These are phyloP conservation scores for Drosophila leontia DNA, from an alignment of 1,140 invertebrate genomes.

Conservation along the genomic window DNA sequence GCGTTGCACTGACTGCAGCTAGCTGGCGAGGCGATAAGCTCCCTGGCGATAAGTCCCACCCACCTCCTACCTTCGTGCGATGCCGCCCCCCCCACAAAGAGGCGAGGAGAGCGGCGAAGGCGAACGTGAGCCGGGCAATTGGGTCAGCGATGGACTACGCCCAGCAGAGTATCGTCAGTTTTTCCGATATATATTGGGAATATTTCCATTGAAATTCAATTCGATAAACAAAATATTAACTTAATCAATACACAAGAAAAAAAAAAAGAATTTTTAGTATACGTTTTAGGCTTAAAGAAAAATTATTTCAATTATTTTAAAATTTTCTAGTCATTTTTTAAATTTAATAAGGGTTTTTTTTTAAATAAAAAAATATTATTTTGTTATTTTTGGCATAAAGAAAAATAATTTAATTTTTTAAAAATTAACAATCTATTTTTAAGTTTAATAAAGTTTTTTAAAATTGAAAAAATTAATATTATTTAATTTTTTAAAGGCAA, in stretches of 20 bases:
- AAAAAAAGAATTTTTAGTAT: too few species aligned
- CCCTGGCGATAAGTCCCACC: background rate
- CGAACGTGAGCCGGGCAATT: conserved; percentile 17
- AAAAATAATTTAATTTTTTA: too few species aligned
- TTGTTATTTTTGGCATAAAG: too few species aligned
- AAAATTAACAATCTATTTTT: too few species aligned
- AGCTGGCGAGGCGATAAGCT: conserved; percentile 20
- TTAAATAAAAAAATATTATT: too few species aligned
- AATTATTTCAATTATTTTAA: too few species aligned
- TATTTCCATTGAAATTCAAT: background rate
- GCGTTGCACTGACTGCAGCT: conserved; percentile 29
- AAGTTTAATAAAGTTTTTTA: too few species aligned
- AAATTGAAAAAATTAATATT: background rate
- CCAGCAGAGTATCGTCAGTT: conserved; percentile 13
- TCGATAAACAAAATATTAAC: background rate
- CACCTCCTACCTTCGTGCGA: conserved; percentile 19
- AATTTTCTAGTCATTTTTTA: too few species aligned
- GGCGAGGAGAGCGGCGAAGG: background rate
- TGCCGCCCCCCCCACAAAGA: conserved; percentile 37
- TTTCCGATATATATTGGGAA: background rate
- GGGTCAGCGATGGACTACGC: conserved; percentile 31
- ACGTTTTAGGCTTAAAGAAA: too few species aligned
- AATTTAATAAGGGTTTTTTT: too few species aligned
- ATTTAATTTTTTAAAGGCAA: background rate
- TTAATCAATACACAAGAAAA: background rate